Evolutionary conservation across 1,140 invertebrate genomes (phyloP), one percentile per base, ranked within the genome.

Genomic region (Orchestia grillus): DNA sequence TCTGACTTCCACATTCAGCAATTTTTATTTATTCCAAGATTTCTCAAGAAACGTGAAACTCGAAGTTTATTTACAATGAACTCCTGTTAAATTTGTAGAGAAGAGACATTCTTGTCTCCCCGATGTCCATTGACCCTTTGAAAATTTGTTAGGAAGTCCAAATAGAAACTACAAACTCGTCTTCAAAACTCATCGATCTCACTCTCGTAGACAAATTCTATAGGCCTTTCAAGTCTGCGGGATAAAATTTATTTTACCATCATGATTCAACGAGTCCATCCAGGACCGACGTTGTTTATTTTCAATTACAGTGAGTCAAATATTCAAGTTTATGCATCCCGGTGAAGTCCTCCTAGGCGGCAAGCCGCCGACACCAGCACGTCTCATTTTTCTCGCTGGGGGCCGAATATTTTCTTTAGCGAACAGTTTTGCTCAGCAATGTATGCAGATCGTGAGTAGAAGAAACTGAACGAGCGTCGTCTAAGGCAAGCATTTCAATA

Each of bases 391-490:
- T 91, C 88, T 91, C 88, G 11, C 88, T 44, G 19, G 41, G 28
- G 36, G 44, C 19, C 23, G 41, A 43, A 91, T 91, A 91, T 91
- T 91, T 88, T 91, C 23, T 91, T 91, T 16, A 91, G 88, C 6
- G 19, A 91, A 91, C 15, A 43, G 36, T 77, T 77, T 77, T 77
- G 88, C 44, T 42, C 41, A 44, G 88, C 88, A 91, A 91, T 91
- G 88, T 91, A 91, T 91, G 88, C 88, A 42, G 88, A 91, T 91
- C 88, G 88, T 91, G 88, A 91, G 88, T 44, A 44, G 88, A 44
- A 88, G 19, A 42, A 91, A 44, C 41, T 44, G 41, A 91, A 91
- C 41, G 44, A 28, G 88, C 88, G 44, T 42, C 41, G 41, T 44
- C 88, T 42, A 91, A 44, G 28, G 44, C 88, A 0, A 44, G 41